phyloP scores from a whole-genome alignment of 2,797 vertebrate species.

The Sardinella longiceps region DNA sequence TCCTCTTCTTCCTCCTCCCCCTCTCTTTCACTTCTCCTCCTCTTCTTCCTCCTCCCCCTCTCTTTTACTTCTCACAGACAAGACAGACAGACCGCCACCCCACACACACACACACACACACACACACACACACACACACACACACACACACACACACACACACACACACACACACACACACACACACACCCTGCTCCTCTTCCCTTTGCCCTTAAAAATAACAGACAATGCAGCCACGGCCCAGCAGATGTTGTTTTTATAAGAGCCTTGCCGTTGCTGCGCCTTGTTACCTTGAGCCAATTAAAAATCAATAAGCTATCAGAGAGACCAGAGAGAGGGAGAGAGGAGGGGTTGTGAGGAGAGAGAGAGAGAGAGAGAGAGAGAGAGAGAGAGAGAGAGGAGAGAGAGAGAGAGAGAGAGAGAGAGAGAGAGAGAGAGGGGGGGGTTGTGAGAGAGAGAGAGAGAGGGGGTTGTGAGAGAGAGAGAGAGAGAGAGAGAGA shows the following conservation, averaged over 20 bases:
- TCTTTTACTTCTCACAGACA: too few species aligned
- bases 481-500: not conserved
- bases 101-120: too few species aligned
- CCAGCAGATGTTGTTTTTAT: conserved; percentile 3
- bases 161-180: too few species aligned
- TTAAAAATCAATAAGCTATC: conserved; percentile 21
- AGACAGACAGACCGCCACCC: too few species aligned
- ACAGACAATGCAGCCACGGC: not conserved
- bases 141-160: too few species aligned
- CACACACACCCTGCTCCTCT: not conserved
- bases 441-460: not conserved
- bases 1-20: too few species aligned
- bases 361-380: not conserved
- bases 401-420: not conserved
- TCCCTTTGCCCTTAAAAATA: not conserved
- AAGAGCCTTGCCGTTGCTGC: not conserved
- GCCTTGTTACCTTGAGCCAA: not conserved
- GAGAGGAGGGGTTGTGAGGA: too few species aligned
- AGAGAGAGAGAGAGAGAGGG: not conserved
- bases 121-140: too few species aligned
- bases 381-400: not conserved
- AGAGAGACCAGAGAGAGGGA: not conserved
- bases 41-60: too few species aligned
- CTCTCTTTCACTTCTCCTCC: too few species aligned
- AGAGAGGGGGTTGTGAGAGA: too few species aligned